Conservation (phyloP, 2,797 vertebrate genomes). For the Linurgus olivaceus region DNA sequence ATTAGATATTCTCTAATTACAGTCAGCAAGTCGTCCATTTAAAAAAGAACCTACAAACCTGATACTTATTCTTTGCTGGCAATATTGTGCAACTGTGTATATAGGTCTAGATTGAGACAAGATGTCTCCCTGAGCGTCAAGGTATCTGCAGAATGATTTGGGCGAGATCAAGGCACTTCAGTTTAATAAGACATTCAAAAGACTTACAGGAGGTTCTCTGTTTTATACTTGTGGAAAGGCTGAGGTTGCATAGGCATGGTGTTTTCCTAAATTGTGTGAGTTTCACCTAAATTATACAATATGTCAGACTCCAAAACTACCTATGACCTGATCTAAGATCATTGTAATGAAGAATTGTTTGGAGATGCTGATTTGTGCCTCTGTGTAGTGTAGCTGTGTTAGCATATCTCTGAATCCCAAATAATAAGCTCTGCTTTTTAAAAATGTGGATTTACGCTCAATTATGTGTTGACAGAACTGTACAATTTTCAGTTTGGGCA, state of each 20-base stretch:
- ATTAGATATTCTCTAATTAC: not conserved
- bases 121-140: not conserved
- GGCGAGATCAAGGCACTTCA: not conserved
- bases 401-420: not conserved
- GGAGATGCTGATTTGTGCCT: not conserved
- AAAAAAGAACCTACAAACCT: fast-evolving
- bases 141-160: not conserved
- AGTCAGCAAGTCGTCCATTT: not conserved
- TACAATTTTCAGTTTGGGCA: not conserved
- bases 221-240: not conserved
- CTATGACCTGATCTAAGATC: not conserved
- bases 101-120: not conserved
- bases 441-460: not conserved
- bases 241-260: not conserved
- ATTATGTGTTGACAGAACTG: not conserved
- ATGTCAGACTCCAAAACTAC: not conserved
- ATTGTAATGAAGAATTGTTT: not conserved
- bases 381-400: not conserved
- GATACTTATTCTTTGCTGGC: not conserved
- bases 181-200: not conserved
- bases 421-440: not conserved
- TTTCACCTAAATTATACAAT: not conserved
- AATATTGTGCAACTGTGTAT: not conserved
- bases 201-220: not conserved
- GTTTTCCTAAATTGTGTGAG: not conserved